Base-by-base conservation (phyloP, 2,113 vertebrate genomes). In the Calonectris borealis region DNA sequence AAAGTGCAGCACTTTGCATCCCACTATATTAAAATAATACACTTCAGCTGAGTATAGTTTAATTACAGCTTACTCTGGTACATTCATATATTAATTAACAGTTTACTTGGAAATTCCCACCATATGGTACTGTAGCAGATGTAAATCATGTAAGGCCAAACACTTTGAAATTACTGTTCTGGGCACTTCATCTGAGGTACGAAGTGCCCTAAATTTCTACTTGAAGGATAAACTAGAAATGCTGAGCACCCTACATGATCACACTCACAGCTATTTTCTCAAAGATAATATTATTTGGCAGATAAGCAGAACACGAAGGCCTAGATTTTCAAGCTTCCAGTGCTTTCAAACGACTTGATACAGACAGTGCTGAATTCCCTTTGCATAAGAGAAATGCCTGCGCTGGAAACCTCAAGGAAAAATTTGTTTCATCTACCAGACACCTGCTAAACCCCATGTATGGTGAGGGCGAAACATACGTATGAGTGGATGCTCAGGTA, bases 51-150 rank as follows among this genome's bases (percentile, higher is more conserved):
- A 94, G 83, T 62, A 80, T 46, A 80, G 82, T 75, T 95, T 95
- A 97, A 96, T 95, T 93, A 96, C 24, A 3, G 94, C 87, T 92
- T 96, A 93, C 46, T 73, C 58, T 80, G 62, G 54, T 80, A 75
- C 32, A 66, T 78, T 88, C 51, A 58, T 73, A 73, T 80, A 94
- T 93, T 97, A 97, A 97, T 95, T 97, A 97, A 96, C 73, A 88
- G 89, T 95, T 96, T 97, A 95, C 95, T 96, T 90, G 82, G 87
- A 95, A 96, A 93, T 90, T 93, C 91, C 93, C 71, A 90, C 96
- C 95, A 95, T 97, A 97, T 96, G 96, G 95, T 58, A 94, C 88
- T 22, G 78, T 40, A 95, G 68, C 89, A 97, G 95, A 96, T 94
- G 95, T 95, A 97, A 95, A 95, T 94, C 93, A 95, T 22, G 58